Percentiles rank a stretch among this genome's conserved stretches.
Conservation (phyloP, 1,140 invertebrate species). For the Pseudomyrmex dendroicus region DNA sequence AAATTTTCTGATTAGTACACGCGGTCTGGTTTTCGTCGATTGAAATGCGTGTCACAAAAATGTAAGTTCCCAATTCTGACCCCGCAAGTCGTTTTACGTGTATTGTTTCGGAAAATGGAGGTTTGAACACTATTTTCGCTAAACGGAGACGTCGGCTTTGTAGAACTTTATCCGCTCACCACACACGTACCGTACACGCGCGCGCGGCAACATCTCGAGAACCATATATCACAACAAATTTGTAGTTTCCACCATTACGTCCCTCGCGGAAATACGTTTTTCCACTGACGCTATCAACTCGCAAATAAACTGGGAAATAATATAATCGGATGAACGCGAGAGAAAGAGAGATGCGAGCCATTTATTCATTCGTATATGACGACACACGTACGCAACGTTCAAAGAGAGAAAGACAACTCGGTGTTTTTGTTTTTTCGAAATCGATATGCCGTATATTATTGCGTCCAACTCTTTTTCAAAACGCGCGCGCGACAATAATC, state of each 20-base stretch:
- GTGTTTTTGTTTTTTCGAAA: neutral
- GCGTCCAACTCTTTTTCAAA: too few relatives aligned
- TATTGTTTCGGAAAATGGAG: slow-evolving; percentile 33
- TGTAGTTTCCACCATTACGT: slow-evolving; percentile 39
- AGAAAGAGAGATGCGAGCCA: neutral
- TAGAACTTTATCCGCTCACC: slow-evolving; percentile 12
- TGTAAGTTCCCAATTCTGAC: neutral
- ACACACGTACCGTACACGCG: neutral
- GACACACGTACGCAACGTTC: too few relatives aligned
- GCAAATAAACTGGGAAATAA: slow-evolving; percentile 32
- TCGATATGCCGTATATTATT: neutral
- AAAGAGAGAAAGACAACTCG: too few relatives aligned
- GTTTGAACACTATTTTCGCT: slow-evolving; percentile 40
- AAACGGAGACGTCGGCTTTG: slow-evolving; percentile 37
- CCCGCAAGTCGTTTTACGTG: slow-evolving; percentile 8
- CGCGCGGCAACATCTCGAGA: slow-evolving; percentile 10
- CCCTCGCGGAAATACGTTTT: slow-evolving; percentile 39
- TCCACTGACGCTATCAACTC: slow-evolving; percentile 35
- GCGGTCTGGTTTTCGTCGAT: neutral
- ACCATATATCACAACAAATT: slow-evolving; percentile 36
- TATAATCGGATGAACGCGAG: slow-evolving; percentile 38
- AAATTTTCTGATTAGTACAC: neutral
- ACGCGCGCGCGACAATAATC: too few relatives aligned
- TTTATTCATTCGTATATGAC: too few relatives aligned
- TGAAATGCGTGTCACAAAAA: slow-evolving; percentile 14